A percentile compares a stretch with the other conserved stretches of the same genome.
phyloP scores from a whole-genome alignment of 1,140 invertebrate species.

The Branchinecta lindahli region DNA sequence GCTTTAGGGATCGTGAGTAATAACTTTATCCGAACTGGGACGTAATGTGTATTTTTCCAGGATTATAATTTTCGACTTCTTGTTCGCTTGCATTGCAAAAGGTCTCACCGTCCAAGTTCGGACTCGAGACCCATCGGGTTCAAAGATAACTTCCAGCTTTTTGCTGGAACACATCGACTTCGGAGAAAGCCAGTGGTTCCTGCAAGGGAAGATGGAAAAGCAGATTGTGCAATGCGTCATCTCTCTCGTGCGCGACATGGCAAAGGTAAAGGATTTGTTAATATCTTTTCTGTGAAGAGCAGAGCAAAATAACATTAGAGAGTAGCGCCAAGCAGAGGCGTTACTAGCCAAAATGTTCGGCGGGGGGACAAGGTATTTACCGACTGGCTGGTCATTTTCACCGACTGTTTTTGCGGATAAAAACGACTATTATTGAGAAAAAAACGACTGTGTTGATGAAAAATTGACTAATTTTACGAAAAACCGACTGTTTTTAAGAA shows the following conservation, averaged over 20 bases:
- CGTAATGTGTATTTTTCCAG: constrained; percentile 28
- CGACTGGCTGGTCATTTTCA: too few relatives aligned
- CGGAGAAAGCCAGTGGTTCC: constrained; percentile 58
- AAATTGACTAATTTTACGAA: too few relatives aligned
- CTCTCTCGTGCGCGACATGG: constrained; percentile 75
- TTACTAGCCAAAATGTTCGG: neutral
- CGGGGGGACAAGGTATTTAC: too few relatives aligned
- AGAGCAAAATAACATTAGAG: too few relatives aligned
- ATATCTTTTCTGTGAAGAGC: constrained; percentile 14
- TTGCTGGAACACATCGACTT: constrained; percentile 40
- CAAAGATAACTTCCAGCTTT: neutral
- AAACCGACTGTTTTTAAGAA: too few relatives aligned
- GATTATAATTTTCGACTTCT: constrained; percentile 57
- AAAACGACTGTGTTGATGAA: too few relatives aligned
- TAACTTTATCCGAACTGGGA: too few relatives aligned
- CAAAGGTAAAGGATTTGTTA: constrained; percentile 45
- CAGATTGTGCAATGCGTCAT: constrained; percentile 74
- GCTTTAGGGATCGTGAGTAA: too few relatives aligned
- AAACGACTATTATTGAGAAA: too few relatives aligned
- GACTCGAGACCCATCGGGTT: constrained; percentile 40
- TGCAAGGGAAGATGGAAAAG: constrained; percentile 59
- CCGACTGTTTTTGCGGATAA: too few relatives aligned
- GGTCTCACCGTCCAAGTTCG: constrained; percentile 71
- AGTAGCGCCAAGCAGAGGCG: too few relatives aligned
- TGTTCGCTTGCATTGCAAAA: constrained; percentile 72